Conservation (phyloP, 2,888 invertebrate species). For the Trachelus troglodyta region DNA sequence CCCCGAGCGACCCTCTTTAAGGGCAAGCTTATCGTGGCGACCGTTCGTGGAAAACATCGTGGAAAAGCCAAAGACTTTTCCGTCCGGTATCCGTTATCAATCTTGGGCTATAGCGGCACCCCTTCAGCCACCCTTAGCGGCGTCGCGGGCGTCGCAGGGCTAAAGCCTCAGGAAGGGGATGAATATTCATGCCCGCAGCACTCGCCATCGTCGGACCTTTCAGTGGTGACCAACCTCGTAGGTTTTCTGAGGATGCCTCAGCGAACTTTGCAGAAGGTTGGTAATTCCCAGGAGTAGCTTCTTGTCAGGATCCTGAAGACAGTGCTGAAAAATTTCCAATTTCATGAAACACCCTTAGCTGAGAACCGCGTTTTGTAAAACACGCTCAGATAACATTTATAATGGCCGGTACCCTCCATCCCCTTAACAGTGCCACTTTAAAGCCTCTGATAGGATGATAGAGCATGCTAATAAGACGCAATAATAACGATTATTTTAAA, state of each 20-base stretch:
- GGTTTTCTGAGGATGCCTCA: neutral
- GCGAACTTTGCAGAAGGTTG: neutral
- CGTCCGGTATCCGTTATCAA: constrained; percentile 62
- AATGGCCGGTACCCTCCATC: constrained; percentile 47
- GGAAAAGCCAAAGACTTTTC: constrained; percentile 62
- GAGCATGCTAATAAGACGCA: constrained; percentile 58
- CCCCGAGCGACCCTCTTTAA: constrained; percentile 4
- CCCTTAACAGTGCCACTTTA: constrained; percentile 40
- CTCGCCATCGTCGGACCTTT: constrained; percentile 58
- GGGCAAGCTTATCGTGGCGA: constrained; percentile 51
- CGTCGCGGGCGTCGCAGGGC: constrained; percentile 23
- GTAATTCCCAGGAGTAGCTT: neutral
- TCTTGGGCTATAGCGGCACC: constrained; percentile 46
- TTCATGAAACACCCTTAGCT: neutral
- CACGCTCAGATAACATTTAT: constrained; percentile 54
- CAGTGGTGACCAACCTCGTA: constrained; percentile 60
- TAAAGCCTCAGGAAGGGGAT: constrained; percentile 47
- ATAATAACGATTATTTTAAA: constrained; percentile 56
- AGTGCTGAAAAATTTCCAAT: neutral
- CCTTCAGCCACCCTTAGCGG: constrained; percentile 1
- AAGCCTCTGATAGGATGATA: constrained; percentile 55
- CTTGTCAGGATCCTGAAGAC: neutral
- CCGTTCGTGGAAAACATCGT: constrained; percentile 60
- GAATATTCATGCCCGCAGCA: constrained; percentile 62
- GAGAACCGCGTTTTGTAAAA: constrained; percentile 54